phyloP scores from a whole-genome alignment of 2,113 vertebrate genomes.

The Protobothrops flavoviridis region DNA sequence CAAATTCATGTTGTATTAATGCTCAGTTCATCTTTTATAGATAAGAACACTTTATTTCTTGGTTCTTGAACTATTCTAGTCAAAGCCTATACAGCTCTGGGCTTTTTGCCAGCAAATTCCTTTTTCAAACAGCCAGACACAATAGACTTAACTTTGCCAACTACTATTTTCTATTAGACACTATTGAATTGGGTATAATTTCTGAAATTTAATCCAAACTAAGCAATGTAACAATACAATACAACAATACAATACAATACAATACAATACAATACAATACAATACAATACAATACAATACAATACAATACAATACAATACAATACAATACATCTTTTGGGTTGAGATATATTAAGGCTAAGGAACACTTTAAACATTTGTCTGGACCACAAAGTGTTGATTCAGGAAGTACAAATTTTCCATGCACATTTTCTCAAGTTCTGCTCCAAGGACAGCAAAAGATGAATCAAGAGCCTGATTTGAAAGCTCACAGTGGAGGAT shows the following conservation, averaged over 20 bases:
- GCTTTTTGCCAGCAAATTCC: slow-evolving; percentile 40
- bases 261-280: no score
- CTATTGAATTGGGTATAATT: slow-evolving; percentile 38
- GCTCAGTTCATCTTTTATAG: neutral
- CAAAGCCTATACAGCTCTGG: slow-evolving; percentile 41
- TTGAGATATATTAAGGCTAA: slow-evolving; percentile 37
- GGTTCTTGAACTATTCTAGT: neutral
- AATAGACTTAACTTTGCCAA: slow-evolving; percentile 54
- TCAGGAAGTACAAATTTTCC: slow-evolving; percentile 46
- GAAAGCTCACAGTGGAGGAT: neutral
- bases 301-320: no score
- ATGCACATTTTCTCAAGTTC: neutral
- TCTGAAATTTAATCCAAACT: slow-evolving; percentile 38
- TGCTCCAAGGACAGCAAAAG: slow-evolving; percentile 24
- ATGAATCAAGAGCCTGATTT: neutral
- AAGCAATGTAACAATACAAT: neutral
- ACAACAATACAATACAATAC: no score
- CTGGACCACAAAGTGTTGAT: slow-evolving; percentile 49
- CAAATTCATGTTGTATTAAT: neutral
- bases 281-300: no score
- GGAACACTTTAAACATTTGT: slow-evolving; percentile 15
- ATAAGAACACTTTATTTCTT: neutral
- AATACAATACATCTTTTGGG: slow-evolving; percentile 3
- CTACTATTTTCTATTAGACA: slow-evolving; percentile 51
- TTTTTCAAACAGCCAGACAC: slow-evolving; percentile 54